Evolutionary conservation across 2,888 invertebrate species (phyloP).

Genomic region (Nephrotoma appendiculata): DNA sequence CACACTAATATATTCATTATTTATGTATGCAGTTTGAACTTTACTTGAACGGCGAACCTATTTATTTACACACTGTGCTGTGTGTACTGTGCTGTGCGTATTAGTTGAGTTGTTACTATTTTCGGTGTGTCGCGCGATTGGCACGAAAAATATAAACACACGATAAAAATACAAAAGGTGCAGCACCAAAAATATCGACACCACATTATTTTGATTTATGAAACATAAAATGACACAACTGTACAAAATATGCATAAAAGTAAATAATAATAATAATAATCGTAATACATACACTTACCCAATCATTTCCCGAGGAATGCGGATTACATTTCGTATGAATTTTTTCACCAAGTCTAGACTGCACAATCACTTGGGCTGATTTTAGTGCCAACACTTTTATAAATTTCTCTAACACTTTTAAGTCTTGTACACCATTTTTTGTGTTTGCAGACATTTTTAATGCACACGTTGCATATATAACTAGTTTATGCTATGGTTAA

Average conservation of each 20-base stretch:
- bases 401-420: slow-evolving; percentile 76
- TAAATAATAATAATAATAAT: background rate
- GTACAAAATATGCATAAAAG: too few species aligned
- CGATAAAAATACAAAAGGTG: background rate
- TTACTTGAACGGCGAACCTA: background rate
- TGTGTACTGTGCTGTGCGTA: too few species aligned
- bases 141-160: background rate
- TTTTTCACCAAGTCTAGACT: slow-evolving; percentile 79
- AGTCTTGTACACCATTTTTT: slow-evolving; percentile 30
- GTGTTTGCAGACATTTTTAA: background rate
- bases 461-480: background rate
- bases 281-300: slow-evolving; percentile 39
- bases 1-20: background rate
- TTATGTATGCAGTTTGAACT: background rate
- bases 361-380: slow-evolving; percentile 81
- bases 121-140: background rate
- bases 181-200: background rate
- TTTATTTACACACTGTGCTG: background rate
- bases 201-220: background rate
- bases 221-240: background rate
- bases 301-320: slow-evolving; percentile 57
- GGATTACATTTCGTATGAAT: slow-evolving; percentile 67
- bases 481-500: background rate
- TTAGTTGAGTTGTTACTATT: background rate
- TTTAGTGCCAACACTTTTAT: slow-evolving; percentile 77